Evolutionary conservation across 2,797 vertebrate genomes (phyloP), one percentile per base, ranked within the genome.

Genomic region (Eleutherodactylus coqui): DNA sequence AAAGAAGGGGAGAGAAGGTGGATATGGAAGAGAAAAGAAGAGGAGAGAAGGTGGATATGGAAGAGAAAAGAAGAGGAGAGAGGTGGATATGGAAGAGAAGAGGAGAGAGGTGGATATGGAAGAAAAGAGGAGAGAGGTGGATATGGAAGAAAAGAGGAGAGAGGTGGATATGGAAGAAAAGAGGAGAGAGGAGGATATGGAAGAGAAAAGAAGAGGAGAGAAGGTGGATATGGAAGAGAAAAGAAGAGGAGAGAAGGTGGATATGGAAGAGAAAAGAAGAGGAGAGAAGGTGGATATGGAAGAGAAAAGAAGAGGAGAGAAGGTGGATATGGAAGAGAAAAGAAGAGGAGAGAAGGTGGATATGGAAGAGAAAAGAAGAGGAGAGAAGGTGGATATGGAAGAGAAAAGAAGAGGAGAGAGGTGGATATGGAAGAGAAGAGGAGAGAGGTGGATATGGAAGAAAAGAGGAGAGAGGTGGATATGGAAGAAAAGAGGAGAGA

Each of bases 101-200:
- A 1, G 14, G 17, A 34, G 29, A 19, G 60, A 64, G 14, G 7
- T n/a, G 27, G 13, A 32, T 8, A 32, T 13, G 1, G 17, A 24
- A 16, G 27, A 6, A 4, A 5, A 32, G 13, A 17, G 14, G 21
- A 17, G 21, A 29, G 8, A 29, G 13, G 4, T 1, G n/a, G n/a
- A n/a, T n/a, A n/a, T n/a, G 0, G 10, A 10, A 14, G 9, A 13
- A 2, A 13, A 2, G 13, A 60, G n/a, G 13, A 10, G 0, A 32
- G 14, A n/a, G 7, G n/a, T 2, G 24, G 10, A 11, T 49, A 49
- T 49, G 24, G 53, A 8, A n/a, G 53, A 60, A 13, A n/a, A 11
- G n/a, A 27, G 0, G 2, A 62, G n/a, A 29, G 9, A 27, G 29
- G 60, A 1, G 27, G 29, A 2, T 16, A 64, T 14, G 14, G 27